Percentiles rank a stretch among this genome's conserved stretches.
Conservation (phyloP, 2,113 vertebrate species). For the Mixornis gularis region DNA sequence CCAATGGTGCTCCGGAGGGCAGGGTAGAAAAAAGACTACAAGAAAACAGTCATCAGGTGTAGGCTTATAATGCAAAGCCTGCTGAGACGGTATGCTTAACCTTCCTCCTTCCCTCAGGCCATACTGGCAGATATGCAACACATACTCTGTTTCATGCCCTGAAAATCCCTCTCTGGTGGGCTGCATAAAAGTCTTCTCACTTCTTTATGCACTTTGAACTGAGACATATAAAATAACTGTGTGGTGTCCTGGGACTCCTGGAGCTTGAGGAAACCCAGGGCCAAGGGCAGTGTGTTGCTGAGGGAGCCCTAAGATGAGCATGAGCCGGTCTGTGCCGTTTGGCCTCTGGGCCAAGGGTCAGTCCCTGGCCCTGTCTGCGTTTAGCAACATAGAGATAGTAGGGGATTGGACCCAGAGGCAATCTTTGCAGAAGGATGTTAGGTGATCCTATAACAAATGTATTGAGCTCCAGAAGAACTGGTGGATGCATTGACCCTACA, state of each 20-base stretch:
- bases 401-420: neutral
- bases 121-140: neutral
- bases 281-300: neutral
- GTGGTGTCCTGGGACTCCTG: neutral
- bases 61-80: neutral
- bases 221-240: neutral
- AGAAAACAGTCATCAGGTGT: neutral
- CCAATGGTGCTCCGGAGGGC: neutral
- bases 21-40: neutral
- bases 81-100: neutral
- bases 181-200: neutral
- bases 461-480: neutral
- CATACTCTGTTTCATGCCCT: neutral
- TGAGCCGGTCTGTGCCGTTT: neutral
- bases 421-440: neutral
- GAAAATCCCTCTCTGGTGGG: neutral
- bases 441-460: neutral
- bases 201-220: conserved; percentile 50
- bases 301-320: neutral
- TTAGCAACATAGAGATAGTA: neutral
- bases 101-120: neutral
- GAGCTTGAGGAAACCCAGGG: neutral
- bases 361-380: neutral
- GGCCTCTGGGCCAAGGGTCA: neutral
- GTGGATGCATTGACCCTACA: neutral